A percentile compares a stretch with the other conserved stretches of the same genome.
phyloP scores from a whole-genome alignment of 2,888 invertebrate species.

The Torymus texanus region DNA sequence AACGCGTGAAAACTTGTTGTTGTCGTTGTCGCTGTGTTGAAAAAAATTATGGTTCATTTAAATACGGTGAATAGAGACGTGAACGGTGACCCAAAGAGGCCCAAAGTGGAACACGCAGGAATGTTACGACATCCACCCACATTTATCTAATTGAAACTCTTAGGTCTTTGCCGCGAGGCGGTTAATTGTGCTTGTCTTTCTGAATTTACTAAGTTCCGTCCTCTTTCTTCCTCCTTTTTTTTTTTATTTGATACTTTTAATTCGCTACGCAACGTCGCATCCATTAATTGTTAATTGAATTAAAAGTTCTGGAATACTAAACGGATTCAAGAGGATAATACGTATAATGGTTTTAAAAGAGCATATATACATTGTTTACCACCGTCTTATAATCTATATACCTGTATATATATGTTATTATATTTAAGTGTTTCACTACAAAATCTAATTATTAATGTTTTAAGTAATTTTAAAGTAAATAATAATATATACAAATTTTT shows the following conservation, averaged over 20 bases:
- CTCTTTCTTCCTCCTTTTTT: conserved; percentile 25
- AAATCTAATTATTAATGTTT: too few relatives aligned
- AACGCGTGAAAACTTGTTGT: too few relatives aligned
- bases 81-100: conserved; percentile 37
- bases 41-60: conserved; percentile 27
- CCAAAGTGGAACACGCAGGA: conserved; percentile 40
- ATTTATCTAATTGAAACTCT: conserved; percentile 59
- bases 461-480: too few relatives aligned
- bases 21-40: background rate
- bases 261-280: background rate
- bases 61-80: conserved; percentile 29
- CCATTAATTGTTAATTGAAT: too few relatives aligned
- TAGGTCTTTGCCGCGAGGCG: conserved; percentile 49
- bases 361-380: too few relatives aligned
- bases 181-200: conserved; percentile 58
- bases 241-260: conserved; percentile 18
- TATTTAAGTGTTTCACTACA: too few relatives aligned
- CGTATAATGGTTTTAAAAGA: too few relatives aligned
- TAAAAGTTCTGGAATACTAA: too few relatives aligned
- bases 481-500: too few relatives aligned
- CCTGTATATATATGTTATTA: too few relatives aligned
- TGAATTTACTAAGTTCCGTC: conserved; percentile 53
- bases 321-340: too few relatives aligned
- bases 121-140: conserved; percentile 56
- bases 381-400: too few relatives aligned